Conservation (phyloP, 2,888 invertebrate genomes). For the Diarsia mendica region DNA sequence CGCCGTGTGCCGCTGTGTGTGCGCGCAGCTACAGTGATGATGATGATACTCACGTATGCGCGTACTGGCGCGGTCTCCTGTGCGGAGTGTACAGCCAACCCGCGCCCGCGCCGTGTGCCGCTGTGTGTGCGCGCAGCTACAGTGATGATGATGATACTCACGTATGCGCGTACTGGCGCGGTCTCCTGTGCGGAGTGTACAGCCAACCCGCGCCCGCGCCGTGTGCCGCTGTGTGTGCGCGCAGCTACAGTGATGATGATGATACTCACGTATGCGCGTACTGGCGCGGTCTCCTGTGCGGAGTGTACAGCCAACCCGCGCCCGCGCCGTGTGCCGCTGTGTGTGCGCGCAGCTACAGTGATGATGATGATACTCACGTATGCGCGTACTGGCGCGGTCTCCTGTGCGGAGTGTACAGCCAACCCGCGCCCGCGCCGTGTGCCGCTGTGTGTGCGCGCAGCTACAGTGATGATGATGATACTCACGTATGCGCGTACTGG, state of each 20-base stretch:
- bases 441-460: constrained; percentile 90
- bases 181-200: not conserved
- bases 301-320: not conserved
- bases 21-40: constrained; percentile 86
- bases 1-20: constrained; percentile 86
- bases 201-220: constrained; percentile 23
- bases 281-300: constrained; percentile 5
- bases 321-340: constrained; percentile 72
- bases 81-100: not conserved
- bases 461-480: not conserved
- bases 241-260: constrained; percentile 63
- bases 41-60: constrained; percentile 19
- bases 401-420: constrained; percentile 1
- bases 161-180: constrained; percentile 19
- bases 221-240: constrained; percentile 89
- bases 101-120: constrained; percentile 69
- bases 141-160: constrained; percentile 10
- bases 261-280: constrained; percentile 30
- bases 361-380: constrained; percentile 15
- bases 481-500: constrained; percentile 31
- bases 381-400: constrained; percentile 19
- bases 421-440: constrained; percentile 65
- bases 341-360: constrained; percentile 92
- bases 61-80: constrained; percentile 17
- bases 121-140: constrained; percentile 91